Conservation (phyloP, 2,113 vertebrate genomes). For the Alligator sinensis region DNA sequence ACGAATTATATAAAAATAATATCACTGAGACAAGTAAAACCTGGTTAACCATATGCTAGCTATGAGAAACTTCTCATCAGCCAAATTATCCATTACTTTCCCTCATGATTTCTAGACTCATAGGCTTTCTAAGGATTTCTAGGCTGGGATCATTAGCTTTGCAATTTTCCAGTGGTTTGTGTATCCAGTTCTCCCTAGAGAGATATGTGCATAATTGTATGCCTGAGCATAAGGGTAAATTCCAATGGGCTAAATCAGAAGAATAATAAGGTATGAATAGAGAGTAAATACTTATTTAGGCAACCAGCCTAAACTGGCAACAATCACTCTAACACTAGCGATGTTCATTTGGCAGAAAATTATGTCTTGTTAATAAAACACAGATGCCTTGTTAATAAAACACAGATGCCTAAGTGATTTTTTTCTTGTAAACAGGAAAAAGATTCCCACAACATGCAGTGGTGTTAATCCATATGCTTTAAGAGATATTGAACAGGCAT, state of each 20-base stretch:
- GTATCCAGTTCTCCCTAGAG: neutral
- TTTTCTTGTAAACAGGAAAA: neutral
- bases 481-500: neutral
- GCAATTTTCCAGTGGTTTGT: neutral
- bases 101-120: neutral
- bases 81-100: neutral
- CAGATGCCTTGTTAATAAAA: too few relatives aligned
- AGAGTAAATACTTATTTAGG: neutral
- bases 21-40: neutral
- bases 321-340: neutral
- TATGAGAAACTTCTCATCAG: neutral
- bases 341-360: too few relatives aligned
- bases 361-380: too few relatives aligned
- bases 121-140: neutral
- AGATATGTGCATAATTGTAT: neutral
- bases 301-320: neutral
- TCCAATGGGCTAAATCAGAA: neutral
- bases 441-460: neutral
- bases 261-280: neutral
- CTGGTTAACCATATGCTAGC: neutral
- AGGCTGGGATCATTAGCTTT: neutral
- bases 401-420: neutral
- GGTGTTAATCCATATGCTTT: neutral
- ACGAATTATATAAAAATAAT: neutral
- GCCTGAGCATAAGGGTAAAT: neutral